Evolutionary conservation across 1,140 invertebrate genomes (phyloP).

Genomic region (Luehdorfia chinensis): DNA sequence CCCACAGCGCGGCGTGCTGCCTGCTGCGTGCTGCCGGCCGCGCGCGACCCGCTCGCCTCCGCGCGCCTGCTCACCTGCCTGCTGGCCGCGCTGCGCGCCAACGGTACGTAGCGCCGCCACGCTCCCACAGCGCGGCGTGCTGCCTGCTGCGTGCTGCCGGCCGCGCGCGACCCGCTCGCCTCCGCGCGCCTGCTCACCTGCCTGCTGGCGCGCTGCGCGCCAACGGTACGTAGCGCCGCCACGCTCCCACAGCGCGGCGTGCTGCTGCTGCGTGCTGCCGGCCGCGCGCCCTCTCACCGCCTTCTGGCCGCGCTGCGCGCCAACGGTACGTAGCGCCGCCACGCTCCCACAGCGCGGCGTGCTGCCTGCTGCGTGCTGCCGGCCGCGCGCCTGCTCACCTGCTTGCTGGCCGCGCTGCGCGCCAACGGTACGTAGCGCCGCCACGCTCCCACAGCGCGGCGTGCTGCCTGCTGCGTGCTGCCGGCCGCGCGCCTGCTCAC

Average conservation of each 20-base stretch:
- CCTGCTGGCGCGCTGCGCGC: slow-evolving; percentile 88
- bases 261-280: slow-evolving; percentile 84
- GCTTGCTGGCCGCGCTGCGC: too few species aligned
- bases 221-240: too few species aligned
- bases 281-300: slow-evolving; percentile 90
- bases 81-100: slow-evolving; percentile 87
- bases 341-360: too few species aligned
- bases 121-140: slow-evolving; percentile 89
- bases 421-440: too few species aligned
- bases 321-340: too few species aligned
- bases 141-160: slow-evolving; percentile 81
- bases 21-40: slow-evolving; percentile 80
- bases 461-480: too few species aligned
- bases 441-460: too few species aligned
- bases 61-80: slow-evolving; percentile 93
- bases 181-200: slow-evolving; percentile 92
- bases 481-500: slow-evolving; percentile 91
- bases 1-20: slow-evolving; percentile 89
- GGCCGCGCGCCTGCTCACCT: too few species aligned
- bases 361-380: too few species aligned
- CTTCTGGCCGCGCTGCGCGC: slow-evolving; percentile 88
- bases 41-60: slow-evolving; percentile 86
- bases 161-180: slow-evolving; percentile 84
- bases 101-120: slow-evolving; percentile 47
- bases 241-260: slow-evolving; percentile 86